Percentiles rank a stretch among this genome's conserved stretches.
These are phyloP conservation scores for Macquaria ambigua DNA, from an alignment of 2,113 vertebrate genomes.

Conservation along the genomic window DNA sequence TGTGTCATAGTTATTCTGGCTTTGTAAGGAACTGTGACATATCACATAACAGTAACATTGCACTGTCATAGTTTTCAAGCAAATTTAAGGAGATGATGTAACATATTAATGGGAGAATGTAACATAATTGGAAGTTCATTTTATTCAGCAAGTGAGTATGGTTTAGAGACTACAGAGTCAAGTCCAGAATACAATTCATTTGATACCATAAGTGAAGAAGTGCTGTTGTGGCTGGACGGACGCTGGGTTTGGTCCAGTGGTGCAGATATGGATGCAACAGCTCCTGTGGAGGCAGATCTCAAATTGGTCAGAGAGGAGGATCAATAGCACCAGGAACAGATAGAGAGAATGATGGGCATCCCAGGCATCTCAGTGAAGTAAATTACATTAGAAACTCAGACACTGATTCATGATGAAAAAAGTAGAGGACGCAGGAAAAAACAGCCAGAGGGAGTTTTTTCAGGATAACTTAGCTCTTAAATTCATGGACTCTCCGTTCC, in stretches of 20 bases:
- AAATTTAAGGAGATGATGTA: no score
- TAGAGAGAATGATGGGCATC: slow-evolving; percentile 75
- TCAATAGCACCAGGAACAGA: slow-evolving; percentile 75
- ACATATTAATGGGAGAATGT: not conserved
- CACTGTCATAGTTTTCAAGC: not conserved
- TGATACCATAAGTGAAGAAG: slow-evolving; percentile 31
- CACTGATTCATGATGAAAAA: slow-evolving; percentile 70
- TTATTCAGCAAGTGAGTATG: not conserved
- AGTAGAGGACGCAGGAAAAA: slow-evolving; percentile 36
- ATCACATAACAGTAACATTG: no score
- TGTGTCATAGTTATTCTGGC: no score
- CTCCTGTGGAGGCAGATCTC: slow-evolving; percentile 70
- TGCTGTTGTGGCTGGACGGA: slow-evolving; percentile 51
- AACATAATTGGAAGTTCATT: not conserved
- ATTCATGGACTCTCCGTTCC: slow-evolving; percentile 21
- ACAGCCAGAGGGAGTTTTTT: slow-evolving; percentile 55
- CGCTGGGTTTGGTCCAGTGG: slow-evolving; percentile 66
- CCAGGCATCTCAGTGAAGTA: slow-evolving; percentile 69
- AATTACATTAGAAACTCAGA: slow-evolving; percentile 78
- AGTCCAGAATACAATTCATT: slow-evolving; percentile 37
- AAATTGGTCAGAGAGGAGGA: slow-evolving; percentile 74
- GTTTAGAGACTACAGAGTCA: slow-evolving; percentile 5
- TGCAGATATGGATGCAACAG: slow-evolving; percentile 72
- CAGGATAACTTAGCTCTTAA: slow-evolving; percentile 41
- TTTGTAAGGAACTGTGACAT: no score